Evolutionary conservation across 2,113 vertebrate genomes (phyloP), one percentile per base, ranked within the genome.

Genomic region (Symphodus melops): DNA sequence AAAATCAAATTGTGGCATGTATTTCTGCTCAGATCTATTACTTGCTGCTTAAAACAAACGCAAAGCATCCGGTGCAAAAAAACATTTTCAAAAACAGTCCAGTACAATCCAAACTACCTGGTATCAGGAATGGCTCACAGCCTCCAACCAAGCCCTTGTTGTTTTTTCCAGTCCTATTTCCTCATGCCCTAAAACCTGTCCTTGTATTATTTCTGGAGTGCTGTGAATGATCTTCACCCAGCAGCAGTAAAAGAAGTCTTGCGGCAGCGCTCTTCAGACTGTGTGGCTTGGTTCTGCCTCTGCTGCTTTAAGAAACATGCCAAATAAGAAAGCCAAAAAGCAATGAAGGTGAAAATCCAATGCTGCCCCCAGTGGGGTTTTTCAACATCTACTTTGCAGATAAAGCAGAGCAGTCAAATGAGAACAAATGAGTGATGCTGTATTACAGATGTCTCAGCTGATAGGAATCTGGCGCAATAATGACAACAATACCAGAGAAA

Each of bases 311-410:
- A 71, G 64, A 79, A 88, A 88, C 79, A 66, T 67, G 68, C 83
- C 87, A 86, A 91, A 86, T 89, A 85, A 85, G 76, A 75, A 76
- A 86, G 82, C 71, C 71, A 89, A 84, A 33, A 90, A 80, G 77
- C 86, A 90, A 89, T 89, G 79, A 81, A 87, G 87, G 84, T 85
- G 79, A 87, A 92, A 91, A 87, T 68, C 88, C 66, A 84, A 79
- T 36, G 52, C 73, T 63, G 82, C 56, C 88, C 80, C 55, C 59
- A 8, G 59, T 81, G 85, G 87, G 75, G 68, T 62, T 58, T 69
- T 72, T 86, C 84, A 83, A 84, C 87, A 79, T 90, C 84, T 73
- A 68, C 84, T 84, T 80, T 75, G 36, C 42, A 33, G 82, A 75
- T 78, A 82, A 92, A 66, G 65, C 72, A 88, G 70, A 91, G 72